These are phyloP conservation scores for Diadema setosum DNA, from an alignment of 35 echinoderm and acorn worm species.

Conservation along the genomic window DNA sequence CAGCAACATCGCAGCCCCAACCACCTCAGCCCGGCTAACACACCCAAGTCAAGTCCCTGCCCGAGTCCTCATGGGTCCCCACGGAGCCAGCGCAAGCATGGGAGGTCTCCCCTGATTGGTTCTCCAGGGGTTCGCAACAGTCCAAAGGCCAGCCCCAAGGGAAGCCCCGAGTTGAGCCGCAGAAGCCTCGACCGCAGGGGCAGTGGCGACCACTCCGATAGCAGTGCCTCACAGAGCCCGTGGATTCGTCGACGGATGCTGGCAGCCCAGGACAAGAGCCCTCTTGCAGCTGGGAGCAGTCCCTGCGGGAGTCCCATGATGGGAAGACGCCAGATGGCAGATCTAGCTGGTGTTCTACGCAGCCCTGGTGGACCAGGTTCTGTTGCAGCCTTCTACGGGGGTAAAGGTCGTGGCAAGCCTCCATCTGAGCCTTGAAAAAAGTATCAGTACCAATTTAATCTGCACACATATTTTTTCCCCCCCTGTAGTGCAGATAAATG, in stretches of 20 bases:
- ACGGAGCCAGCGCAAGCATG: conserved; percentile 60
- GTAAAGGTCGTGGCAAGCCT: conserved; percentile 78
- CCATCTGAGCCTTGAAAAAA: not conserved
- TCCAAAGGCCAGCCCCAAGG: conserved; percentile 60
- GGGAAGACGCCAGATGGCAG: conserved; percentile 42
- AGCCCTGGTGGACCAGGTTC: conserved; percentile 71
- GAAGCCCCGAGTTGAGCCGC: conserved; percentile 77
- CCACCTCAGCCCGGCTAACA: conserved; percentile 76
- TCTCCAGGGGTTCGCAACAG: conserved; percentile 45
- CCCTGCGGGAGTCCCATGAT: conserved; percentile 84
- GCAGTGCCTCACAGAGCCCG: conserved; percentile 76
- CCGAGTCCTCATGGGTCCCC: conserved; percentile 90
- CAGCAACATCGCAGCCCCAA: conserved; percentile 59
- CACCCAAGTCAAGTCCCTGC: conserved; percentile 88
- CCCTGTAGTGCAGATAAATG: no score
- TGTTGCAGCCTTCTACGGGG: conserved; percentile 62
- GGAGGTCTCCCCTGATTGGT: conserved; percentile 48
- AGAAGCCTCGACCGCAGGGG: conserved; percentile 62
- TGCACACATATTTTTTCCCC: no score
- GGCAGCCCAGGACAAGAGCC: conserved; percentile 37
- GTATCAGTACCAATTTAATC: no score
- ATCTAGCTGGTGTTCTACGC: conserved; percentile 33
- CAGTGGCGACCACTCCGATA: conserved; percentile 52
- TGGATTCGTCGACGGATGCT: conserved; percentile 76
- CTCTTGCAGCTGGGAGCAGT: conserved; percentile 28